These are phyloP conservation scores for Trematomus bernacchii DNA, from an alignment of 2,797 vertebrate genomes.

Conservation along the genomic window DNA sequence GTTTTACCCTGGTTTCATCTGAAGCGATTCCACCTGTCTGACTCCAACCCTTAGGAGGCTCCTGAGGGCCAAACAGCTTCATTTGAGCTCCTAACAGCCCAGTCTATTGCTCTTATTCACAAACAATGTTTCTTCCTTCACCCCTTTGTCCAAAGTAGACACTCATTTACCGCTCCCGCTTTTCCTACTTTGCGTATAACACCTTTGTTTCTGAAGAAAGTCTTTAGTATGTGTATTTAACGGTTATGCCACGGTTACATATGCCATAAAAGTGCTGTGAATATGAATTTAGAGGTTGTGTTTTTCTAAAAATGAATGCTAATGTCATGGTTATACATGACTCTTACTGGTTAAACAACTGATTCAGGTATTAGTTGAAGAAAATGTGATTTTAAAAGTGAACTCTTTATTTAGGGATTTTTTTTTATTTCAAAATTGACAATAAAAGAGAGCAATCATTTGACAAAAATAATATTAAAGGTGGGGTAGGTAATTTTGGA, in stretches of 20 bases:
- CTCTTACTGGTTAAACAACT: no score
- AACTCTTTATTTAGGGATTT: no score
- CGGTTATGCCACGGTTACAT: no score
- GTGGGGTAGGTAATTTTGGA: no score
- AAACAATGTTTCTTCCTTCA: neutral
- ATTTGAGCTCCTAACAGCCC: neutral
- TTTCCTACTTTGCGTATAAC: neutral
- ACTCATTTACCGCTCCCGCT: neutral
- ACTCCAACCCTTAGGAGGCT: neutral
- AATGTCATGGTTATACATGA: no score
- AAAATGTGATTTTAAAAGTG: no score
- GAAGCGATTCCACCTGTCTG: slow-evolving; percentile 29
- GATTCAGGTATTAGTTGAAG: no score
- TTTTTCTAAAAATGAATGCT: no score
- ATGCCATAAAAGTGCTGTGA: neutral
- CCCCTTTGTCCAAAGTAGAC: neutral
- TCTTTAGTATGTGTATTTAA: neutral
- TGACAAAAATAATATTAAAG: neutral
- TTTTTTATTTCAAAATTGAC: neutral
- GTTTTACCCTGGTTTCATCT: neutral
- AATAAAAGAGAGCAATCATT: neutral
- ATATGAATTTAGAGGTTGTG: no score
- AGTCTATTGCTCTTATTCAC: neutral
- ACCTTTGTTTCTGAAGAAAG: neutral
- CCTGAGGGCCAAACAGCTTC: slow-evolving; percentile 12